Evolutionary conservation across 2,888 invertebrate species (phyloP).

Genomic region (Scaptomyza tumidula): DNA sequence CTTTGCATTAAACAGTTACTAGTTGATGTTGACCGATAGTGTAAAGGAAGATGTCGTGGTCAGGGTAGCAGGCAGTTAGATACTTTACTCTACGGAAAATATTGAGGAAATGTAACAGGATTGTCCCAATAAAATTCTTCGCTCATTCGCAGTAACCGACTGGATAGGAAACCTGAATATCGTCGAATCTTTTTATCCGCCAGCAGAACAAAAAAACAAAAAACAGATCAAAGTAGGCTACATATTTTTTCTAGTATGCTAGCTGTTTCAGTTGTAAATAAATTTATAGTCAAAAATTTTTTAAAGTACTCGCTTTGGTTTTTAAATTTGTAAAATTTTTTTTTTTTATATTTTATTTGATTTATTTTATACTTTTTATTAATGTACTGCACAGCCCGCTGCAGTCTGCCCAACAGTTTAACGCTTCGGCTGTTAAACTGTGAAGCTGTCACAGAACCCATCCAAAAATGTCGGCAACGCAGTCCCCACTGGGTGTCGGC

Average conservation of each 20-base stretch:
- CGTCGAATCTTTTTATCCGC: neutral
- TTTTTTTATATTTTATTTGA: neutral
- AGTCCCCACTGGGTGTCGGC: slow-evolving; percentile 9
- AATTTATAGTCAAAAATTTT: slow-evolving; percentile 7
- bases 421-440: slow-evolving; percentile 18
- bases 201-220: neutral
- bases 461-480: slow-evolving; percentile 9
- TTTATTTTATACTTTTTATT: neutral
- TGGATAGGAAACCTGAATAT: neutral
- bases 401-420: slow-evolving; percentile 18
- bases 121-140: too few relatives aligned
- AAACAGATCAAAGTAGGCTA: neutral
- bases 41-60: too few relatives aligned
- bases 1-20: too few relatives aligned
- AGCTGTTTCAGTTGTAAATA: neutral
- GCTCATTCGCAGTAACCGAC: too few relatives aligned
- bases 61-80: too few relatives aligned
- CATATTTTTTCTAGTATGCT: neutral
- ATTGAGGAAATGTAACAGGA: too few relatives aligned
- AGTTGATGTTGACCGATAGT: too few relatives aligned
- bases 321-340: slow-evolving; percentile 7
- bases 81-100: too few relatives aligned
- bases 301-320: neutral
- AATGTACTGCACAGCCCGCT: slow-evolving; percentile 35
- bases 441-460: slow-evolving; percentile 6